Percentiles rank a stretch among this genome's conserved stretches.
These are phyloP conservation scores for Epizoanthus stellaris DNA, from an alignment of 92 coral and sea anemone species.

Conservation along the genomic window DNA sequence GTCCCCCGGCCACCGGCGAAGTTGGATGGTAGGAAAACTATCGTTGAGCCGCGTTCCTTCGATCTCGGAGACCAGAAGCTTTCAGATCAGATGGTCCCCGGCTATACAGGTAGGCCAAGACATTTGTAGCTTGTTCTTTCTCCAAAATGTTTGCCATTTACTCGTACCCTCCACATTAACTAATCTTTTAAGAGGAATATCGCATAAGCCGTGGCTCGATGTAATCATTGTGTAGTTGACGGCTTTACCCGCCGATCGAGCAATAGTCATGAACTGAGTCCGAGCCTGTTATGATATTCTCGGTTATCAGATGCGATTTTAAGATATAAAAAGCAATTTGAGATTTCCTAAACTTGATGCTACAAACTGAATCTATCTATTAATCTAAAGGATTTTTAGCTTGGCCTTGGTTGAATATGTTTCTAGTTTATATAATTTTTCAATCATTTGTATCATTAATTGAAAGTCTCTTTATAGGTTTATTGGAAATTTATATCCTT, in stretches of 20 bases:
- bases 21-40: constrained; percentile 62
- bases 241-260: no score
- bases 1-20: constrained; percentile 81
- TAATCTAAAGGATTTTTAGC: no score
- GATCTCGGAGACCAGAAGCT: constrained; percentile 96
- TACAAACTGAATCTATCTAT: no score
- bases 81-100: constrained; percentile 93
- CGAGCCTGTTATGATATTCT: not conserved
- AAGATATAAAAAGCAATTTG: not conserved
- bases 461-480: no score
- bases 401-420: no score
- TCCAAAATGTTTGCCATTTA: not conserved
- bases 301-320: not conserved
- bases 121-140: not conserved
- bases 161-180: not conserved
- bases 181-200: constrained; percentile 37
- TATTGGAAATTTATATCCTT: no score
- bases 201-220: not conserved
- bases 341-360: not conserved
- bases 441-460: no score
- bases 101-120: constrained; percentile 83
- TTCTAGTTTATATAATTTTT: no score
- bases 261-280: no score
- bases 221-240: no score
- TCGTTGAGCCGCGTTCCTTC: constrained; percentile 76